Conservation (phyloP, 2,888 invertebrate species). For the Mycogona germanica region DNA sequence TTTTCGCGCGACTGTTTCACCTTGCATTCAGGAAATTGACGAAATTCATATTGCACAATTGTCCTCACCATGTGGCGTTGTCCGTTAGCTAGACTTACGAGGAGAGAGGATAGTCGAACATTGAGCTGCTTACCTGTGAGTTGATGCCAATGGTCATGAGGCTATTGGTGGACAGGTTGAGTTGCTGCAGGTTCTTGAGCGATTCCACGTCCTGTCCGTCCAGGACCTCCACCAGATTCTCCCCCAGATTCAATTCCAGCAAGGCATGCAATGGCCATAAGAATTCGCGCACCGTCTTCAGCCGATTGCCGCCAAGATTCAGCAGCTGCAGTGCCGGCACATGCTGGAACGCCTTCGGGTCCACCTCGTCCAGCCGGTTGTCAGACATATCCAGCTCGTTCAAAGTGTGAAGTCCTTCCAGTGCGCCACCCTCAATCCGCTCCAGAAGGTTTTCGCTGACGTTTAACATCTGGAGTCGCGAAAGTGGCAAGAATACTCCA, state of each 20-base stretch:
- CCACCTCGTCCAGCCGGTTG: background rate
- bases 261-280: background rate
- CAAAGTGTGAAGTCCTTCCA: conserved; percentile 29
- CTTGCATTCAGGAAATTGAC: no score
- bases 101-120: no score
- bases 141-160: background rate
- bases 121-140: conserved; percentile 13
- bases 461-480: conserved; percentile 62
- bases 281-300: background rate
- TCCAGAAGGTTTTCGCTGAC: conserved; percentile 64
- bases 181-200: background rate
- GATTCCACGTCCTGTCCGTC: conserved; percentile 4
- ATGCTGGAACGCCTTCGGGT: conserved; percentile 30
- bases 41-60: no score
- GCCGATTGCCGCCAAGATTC: conserved; percentile 4
- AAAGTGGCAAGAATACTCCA: conserved; percentile 60
- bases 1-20: no score
- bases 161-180: conserved; percentile 8
- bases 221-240: background rate
- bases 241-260: background rate
- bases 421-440: conserved; percentile 51
- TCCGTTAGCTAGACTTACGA: no score
- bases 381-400: conserved; percentile 7
- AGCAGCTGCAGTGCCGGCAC: background rate
- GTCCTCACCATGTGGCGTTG: no score